phyloP scores from a whole-genome alignment of 1,140 invertebrate species.

The Drosophila kohkoa region DNA sequence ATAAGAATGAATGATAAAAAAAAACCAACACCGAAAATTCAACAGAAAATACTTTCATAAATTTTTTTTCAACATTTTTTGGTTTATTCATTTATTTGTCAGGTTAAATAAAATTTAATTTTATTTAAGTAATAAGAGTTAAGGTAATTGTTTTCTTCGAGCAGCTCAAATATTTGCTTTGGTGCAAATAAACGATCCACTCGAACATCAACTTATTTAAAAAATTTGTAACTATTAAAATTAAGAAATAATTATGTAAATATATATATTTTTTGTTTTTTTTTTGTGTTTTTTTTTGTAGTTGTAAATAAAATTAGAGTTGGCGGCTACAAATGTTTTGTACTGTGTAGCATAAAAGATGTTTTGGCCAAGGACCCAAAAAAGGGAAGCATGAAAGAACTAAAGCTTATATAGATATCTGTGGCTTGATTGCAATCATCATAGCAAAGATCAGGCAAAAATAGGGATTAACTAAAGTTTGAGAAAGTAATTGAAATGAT shows the following conservation, averaged over 20 bases:
- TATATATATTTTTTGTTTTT: constrained; percentile 42
- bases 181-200: constrained; percentile 31
- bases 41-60: constrained; percentile 52
- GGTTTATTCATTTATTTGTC: constrained; percentile 63
- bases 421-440: constrained; percentile 15
- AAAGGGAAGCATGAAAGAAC: constrained; percentile 15
- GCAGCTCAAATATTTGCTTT: constrained; percentile 46
- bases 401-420: constrained; percentile 49
- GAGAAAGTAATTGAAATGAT: constrained; percentile 4
- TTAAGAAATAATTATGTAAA: constrained; percentile 68
- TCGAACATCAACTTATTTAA: constrained; percentile 36
- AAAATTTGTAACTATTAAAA: constrained; percentile 77
- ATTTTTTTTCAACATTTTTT: constrained; percentile 57
- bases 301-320: constrained; percentile 46
- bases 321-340: constrained; percentile 25
- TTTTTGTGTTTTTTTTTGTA: constrained; percentile 22
- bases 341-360: constrained; percentile 17
- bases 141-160: constrained; percentile 44
- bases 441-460: constrained; percentile 29
- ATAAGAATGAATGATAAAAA: constrained; percentile 9
- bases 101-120: constrained; percentile 75
- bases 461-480: neutral
- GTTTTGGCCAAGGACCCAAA: constrained; percentile 9
- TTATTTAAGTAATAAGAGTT: constrained; percentile 74
- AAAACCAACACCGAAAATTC: constrained; percentile 58